Base-by-base conservation (phyloP, 92 coral and sea anemone genomes). In the Porites evermanni region DNA sequence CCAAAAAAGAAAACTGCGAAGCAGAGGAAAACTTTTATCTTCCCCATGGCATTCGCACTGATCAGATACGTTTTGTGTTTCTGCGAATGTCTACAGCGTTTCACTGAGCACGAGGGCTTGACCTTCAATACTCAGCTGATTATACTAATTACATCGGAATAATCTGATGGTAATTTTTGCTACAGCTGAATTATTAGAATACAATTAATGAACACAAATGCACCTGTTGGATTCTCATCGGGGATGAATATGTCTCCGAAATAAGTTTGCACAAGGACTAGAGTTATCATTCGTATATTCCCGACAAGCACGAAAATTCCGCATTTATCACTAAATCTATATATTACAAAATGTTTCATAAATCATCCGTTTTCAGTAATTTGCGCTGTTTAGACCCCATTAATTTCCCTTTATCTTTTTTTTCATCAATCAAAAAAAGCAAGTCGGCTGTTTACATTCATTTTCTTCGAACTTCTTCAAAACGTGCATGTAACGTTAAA, bases 71-170 rank as follows among this genome's bases (percentile, higher is more conserved):
- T 8, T n/a, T 72, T 72, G 59, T 47, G 77, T 44, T 7, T 26
- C 18, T 3, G 53, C 23, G 50, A 18, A 74, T 20, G 8, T 52
- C 11, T 54, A 12, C 14, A 38, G 58, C 68, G 53, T 21, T 29
- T 63, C 61, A 63, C 54, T 21, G 12, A 56, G 17, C 79, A 53
- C 79, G 16, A 26, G 56, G 9, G 24, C 5, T 75, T 53, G 18
- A 9, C 58, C 19, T 12, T 13, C 21, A 75, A 54, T 6, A 19
- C 64, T 75, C 81, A 77, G 81, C 81, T 77, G 81, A 16, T 23
- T 61, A 77, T 51, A 77, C 81, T 77, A 77, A 77, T 77, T 77
- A 77, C 70, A 63, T 12, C 10, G 81, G 23, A 77, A 38, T 61
- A 60, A 18, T 77, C 12, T 38, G 53, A 18, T 2, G 24, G 26